These are phyloP conservation scores for Athalia circularis DNA, from an alignment of 2,888 invertebrate genomes.

Conservation along the genomic window DNA sequence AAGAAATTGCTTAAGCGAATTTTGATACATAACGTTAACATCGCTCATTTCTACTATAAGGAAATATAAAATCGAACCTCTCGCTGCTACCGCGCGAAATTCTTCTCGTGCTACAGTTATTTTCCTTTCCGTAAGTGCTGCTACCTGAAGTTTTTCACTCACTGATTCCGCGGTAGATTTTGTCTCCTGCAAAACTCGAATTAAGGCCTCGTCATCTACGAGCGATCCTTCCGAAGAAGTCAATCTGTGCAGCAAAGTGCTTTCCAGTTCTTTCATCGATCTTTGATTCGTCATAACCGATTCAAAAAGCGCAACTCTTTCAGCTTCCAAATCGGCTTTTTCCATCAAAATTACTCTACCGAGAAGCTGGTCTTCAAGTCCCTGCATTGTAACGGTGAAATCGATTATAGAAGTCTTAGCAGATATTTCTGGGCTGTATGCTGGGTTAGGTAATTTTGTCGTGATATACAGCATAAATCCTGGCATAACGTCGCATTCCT, in stretches of 20 bases:
- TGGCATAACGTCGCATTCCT: slow-evolving; percentile 97
- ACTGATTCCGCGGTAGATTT: slow-evolving; percentile 94
- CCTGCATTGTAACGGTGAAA: slow-evolving; percentile 97
- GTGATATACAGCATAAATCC: slow-evolving; percentile 97
- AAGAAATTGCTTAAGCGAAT: slow-evolving; percentile 94
- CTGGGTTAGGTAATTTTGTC: slow-evolving; percentile 96
- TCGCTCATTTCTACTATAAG: slow-evolving; percentile 98
- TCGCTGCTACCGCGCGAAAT: slow-evolving; percentile 94
- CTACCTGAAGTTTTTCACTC: slow-evolving; percentile 93
- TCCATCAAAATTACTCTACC: slow-evolving; percentile 97
- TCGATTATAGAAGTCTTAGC: slow-evolving; percentile 98
- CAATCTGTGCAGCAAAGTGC: slow-evolving; percentile 91
- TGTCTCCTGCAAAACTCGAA: slow-evolving; percentile 90
- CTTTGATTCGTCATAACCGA: slow-evolving; percentile 97
- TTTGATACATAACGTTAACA: slow-evolving; percentile 98
- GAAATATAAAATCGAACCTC: slow-evolving; percentile 96
- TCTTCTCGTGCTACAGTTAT: slow-evolving; percentile 96
- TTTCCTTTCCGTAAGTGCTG: slow-evolving; percentile 95
- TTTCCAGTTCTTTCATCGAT: slow-evolving; percentile 96
- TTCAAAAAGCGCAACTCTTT: slow-evolving; percentile 93
- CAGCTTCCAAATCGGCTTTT: slow-evolving; percentile 95
- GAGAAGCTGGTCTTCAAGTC: slow-evolving; percentile 94
- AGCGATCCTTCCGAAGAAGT: slow-evolving; percentile 95
- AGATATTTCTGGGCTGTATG: slow-evolving; percentile 97
- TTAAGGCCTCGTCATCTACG: slow-evolving; percentile 96